Base-by-base conservation (phyloP, 2,888 invertebrate species). In the Odontocolon sp. region DNA sequence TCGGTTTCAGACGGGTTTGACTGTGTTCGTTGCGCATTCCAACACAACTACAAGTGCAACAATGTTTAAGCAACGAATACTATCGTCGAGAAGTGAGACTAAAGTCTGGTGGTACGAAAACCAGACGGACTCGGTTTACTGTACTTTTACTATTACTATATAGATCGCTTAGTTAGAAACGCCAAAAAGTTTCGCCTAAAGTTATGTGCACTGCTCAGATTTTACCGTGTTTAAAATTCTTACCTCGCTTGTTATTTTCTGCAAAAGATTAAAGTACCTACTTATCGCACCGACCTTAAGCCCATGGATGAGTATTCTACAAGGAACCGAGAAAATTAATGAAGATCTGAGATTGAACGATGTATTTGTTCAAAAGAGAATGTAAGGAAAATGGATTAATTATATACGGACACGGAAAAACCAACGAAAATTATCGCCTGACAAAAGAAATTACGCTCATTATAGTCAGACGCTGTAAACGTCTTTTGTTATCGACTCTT, bases 161-260 rank as follows among this genome's bases (percentile, higher is more conserved):
- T n/a, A 50, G 28, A 50, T 9, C 26, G 23, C 23, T 59, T 33
- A 31, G 21, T 21, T n/a, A 26, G 16, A n/a, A 56, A 36, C 16
- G 21, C 21, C 18, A 5, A 26, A 8, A 64, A 69, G 42, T 61
- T 70, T 59, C 18, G 11, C 40, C n/a, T 2, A 11, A 59, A 71
- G 64, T 59, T 74, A 70, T 68, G 52, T 33, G 16, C 21, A 63
- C 36, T 14, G 23, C 50, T 8, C 61, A 47, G 67, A 23, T 64
- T 75, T 78, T 68, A 68, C 68, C 36, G 9, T 42, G 54, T 38
- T 78, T 76, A 56, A 76, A 72, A 76, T 73, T 76, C 76, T 72
- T 72, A 75, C 71, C 71, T 40, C 42, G 59, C 64, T 36, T 28
- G 47, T 66, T 31, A 73, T 38, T 50, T 68, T 68, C 50, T 38